Evolutionary conservation across 2,888 invertebrate genomes (phyloP), one percentile per base, ranked within the genome.

Genomic region (Tetrapedia diversipes): DNA sequence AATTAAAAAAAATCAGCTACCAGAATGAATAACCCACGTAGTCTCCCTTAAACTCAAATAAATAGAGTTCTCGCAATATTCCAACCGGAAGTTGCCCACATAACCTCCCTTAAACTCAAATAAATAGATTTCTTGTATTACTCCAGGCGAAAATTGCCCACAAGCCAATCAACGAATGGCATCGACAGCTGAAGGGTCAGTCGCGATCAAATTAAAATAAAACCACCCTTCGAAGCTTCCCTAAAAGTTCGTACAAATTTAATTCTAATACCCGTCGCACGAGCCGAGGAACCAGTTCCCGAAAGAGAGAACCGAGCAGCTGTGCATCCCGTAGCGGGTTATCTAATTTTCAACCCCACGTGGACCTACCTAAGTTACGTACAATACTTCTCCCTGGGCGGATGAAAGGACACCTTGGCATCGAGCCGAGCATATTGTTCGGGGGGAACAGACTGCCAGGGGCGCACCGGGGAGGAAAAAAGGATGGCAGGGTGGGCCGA

Each of bases 321-420:
- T 82, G 82, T 49, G 61, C 49, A 68, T 65, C 76, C 72, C 59
- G 11, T 60, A 59, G 61, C 45, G 56, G 70, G 77, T 78, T 80
- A 80, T 82, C 78, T 82, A 75, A 63, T 77, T 61, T 73, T 82
- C 82, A 80, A 75, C 83, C 75, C 80, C 77, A 68, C 72, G 57
- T 59, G 77, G 69, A 77, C 67, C 63, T 65, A 39, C 66, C 57
- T 68, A 64, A 72, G 54, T 56, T 61, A 59, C 72, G 66, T 54
- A 74, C 77, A 63, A 74, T 72, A 63, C 57, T 61, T 74, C 19
- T 41, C 43, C 70, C 79, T 78, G 69, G 74, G 70, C 77, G 80
- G 82, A 72, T 74, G 63, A 24, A 63, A 75, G 79, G 74, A 65
- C 57, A 74, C 70, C 53, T 79, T 69, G 68, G 70, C 70, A 61